A percentile compares a stretch with the other conserved stretches of the same genome.
phyloP scores from a whole-genome alignment of 2,888 invertebrate species.

The Spilarctia lutea region DNA sequence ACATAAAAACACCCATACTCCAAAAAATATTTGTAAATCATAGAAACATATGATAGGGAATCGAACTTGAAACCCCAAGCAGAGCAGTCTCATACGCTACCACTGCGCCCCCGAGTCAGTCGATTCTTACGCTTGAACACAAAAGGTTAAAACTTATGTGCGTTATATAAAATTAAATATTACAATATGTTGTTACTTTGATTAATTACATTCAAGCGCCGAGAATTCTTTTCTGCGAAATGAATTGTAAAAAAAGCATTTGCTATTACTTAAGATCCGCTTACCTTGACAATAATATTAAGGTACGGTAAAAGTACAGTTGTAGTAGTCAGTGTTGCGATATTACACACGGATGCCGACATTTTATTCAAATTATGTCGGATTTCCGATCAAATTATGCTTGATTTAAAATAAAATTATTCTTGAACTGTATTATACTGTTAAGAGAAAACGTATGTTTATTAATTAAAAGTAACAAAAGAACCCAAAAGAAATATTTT shows the following conservation, averaged over 20 bases:
- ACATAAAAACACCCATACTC: too few species aligned
- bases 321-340: constrained; percentile 21
- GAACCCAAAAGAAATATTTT: neutral
- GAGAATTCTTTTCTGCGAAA: neutral
- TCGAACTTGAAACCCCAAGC: too few species aligned
- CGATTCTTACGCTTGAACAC: too few species aligned
- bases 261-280: neutral
- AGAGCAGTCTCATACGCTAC: too few species aligned
- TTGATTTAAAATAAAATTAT: neutral
- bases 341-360: constrained; percentile 21
- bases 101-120: too few species aligned
- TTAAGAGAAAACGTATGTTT: neutral
- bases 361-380: constrained; percentile 12
- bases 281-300: constrained; percentile 5
- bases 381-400: constrained; percentile 24
- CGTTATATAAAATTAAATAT: neutral
- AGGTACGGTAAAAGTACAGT: constrained; percentile 23
- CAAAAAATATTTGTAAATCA: too few species aligned
- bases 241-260: neutral
- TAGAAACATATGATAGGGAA: too few species aligned
- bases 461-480: neutral
- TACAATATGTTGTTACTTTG: neutral
- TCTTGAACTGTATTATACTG: too few species aligned
- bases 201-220: neutral
- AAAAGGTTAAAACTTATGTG: neutral